Evolutionary conservation across 2,113 vertebrate species (phyloP).

Genomic region (Cepphus grylle): DNA sequence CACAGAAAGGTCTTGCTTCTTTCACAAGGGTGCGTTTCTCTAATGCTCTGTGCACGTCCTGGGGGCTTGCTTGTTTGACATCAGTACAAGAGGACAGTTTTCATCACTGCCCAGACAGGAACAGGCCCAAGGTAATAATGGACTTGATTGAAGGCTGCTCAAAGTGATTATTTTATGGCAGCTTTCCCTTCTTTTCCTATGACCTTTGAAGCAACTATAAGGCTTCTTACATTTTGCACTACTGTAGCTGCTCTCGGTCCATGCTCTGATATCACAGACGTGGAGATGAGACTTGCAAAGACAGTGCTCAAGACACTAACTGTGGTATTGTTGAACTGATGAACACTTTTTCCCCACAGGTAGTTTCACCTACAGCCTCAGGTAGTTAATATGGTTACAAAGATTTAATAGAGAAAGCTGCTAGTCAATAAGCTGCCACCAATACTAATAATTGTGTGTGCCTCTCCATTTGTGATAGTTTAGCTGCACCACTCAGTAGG

Average conservation of each 20-base stretch:
- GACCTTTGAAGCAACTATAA: not conserved
- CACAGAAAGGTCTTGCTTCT: not conserved
- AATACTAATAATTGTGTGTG: not conserved
- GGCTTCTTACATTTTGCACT: not conserved
- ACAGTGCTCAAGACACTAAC: not conserved
- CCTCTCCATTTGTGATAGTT: not conserved
- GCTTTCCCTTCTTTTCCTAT: not conserved
- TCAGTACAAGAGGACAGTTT: not conserved
- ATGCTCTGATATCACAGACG: not conserved
- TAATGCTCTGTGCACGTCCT: not conserved
- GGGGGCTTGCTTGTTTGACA: not conserved
- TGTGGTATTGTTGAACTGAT: not conserved
- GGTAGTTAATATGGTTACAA: not conserved
- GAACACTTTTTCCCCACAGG: not conserved
- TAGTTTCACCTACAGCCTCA: not conserved
- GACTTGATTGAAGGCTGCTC: not conserved
- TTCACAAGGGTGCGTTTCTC: not conserved
- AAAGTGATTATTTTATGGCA: not conserved
- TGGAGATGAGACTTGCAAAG: not conserved
- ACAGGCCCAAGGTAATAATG: not conserved
- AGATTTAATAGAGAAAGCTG: not conserved
- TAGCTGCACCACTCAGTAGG: not conserved
- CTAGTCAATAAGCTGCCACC: not conserved
- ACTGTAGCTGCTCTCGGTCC: not conserved
- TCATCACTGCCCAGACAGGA: not conserved